Conservation (phyloP, 2,113 vertebrate species). For the Sterna hirundo region DNA sequence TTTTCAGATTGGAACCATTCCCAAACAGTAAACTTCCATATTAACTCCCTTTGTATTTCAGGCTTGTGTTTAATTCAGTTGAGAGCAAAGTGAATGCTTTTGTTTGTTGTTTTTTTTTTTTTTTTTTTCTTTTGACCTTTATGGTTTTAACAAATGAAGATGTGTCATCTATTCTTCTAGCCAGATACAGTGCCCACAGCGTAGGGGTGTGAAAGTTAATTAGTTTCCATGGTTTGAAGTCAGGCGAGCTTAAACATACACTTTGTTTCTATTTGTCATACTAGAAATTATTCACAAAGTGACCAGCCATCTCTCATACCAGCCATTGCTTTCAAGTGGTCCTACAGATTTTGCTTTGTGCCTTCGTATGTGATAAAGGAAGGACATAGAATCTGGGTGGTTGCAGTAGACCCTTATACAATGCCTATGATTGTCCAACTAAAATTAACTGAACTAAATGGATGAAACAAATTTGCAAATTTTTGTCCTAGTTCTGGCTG, state of each 20-base stretch:
- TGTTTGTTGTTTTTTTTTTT: neutral
- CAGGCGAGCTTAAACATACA: neutral
- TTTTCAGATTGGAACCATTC: neutral
- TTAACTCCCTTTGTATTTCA: neutral
- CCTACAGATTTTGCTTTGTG: neutral
- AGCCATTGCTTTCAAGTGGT: neutral
- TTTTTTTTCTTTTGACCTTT: neutral
- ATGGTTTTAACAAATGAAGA: neutral
- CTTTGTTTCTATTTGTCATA: neutral
- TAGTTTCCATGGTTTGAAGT: neutral
- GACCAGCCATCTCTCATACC: neutral
- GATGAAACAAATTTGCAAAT: neutral
- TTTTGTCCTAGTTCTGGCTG: neutral
- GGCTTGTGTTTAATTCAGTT: neutral
- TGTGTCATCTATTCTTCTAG: neutral
- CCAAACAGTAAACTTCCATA: neutral
- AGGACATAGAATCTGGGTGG: neutral
- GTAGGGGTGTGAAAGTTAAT: neutral
- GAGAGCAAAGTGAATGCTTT: neutral
- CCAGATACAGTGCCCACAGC: accelerated
- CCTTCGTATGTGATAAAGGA: neutral
- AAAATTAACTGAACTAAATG: neutral
- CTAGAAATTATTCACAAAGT: neutral
- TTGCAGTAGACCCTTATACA: accelerated
- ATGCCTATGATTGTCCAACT: neutral